Base-by-base conservation (phyloP, 2,888 invertebrate genomes). In the Chromoteleia sp. region DNA sequence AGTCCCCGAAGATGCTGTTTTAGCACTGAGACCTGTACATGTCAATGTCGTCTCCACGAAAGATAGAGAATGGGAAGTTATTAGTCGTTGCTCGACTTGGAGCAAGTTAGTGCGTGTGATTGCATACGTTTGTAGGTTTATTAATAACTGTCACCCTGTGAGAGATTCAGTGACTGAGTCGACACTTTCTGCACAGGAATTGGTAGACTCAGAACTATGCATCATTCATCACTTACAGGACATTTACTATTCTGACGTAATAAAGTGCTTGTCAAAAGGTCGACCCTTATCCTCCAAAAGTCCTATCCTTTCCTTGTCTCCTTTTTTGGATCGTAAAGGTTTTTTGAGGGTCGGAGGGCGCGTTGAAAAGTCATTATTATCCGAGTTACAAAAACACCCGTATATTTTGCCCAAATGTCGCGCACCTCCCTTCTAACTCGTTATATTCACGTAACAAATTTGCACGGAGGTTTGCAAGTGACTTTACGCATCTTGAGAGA, bases 391-490 rank as follows among this genome's bases (percentile, higher is more conserved):
- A 8, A 48, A 17, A n/a, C 45, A 48, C 10, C 45, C 45, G 3
- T 21, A 19, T 19, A 48, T 48, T 19, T n/a, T 48, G 8, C 45
- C 19, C 2, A 48, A 48, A 19, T 48, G 45, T 19, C 6, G 45
- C 4, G 45, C 21, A 12, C 45, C 19, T 48, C 45, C 2, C n/a
- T 48, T 10, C 45, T 48, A 1, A 19, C 17, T 19, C 45, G 45
- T 2, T 19, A 48, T 21, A 3, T 48, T 12, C 45, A 48, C n/a
- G 1, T 48, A n/a, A 10, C 45, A 3, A 48, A 19, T n/a, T 10
- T 48, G 10, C 45, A 48, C 45, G 45, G 45, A 17, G 45, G 45
- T 48, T 48, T 48, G 8, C 45, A 48, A 48, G 21, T 21, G 1
- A 21, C 21, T 1, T n/a, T 48, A 8, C 19, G 45, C n/a, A 19